Conservation (phyloP, 2,113 vertebrate genomes). For the Albula goreensis region DNA sequence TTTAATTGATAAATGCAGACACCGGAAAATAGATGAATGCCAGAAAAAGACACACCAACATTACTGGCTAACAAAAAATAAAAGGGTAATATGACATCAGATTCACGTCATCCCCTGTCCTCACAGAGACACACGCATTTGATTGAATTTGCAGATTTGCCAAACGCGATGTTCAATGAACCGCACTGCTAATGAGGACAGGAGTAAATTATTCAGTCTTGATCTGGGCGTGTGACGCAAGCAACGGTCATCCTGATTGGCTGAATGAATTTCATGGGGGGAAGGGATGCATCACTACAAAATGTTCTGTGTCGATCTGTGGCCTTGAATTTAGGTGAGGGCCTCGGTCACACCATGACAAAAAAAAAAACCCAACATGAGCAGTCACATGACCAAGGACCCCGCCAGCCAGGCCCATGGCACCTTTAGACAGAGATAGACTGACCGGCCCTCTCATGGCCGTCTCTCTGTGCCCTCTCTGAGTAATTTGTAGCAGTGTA, state of each 20-base stretch:
- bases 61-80: neutral
- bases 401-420: neutral
- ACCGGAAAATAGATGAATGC: constrained; percentile 54
- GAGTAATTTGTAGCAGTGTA: neutral
- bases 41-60: constrained; percentile 26
- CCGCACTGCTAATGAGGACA: constrained; percentile 40
- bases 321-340: too few species aligned
- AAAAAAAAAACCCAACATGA: neutral
- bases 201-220: constrained; percentile 46
- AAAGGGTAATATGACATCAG: neutral
- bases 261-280: neutral
- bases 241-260: neutral
- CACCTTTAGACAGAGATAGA: neutral
- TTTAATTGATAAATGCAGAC: constrained; percentile 59
- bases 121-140: constrained; percentile 44
- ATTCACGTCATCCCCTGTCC: neutral
- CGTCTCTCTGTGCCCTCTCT: neutral
- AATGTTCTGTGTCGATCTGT: too few species aligned
- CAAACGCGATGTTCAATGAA: constrained; percentile 61
- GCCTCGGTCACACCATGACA: too few species aligned
- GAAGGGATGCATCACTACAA: too few species aligned
- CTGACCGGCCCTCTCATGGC: neutral
- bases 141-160: constrained; percentile 50
- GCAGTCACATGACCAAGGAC: neutral
- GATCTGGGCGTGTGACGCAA: constrained; percentile 29